Evolutionary conservation across 2,113 vertebrate genomes (phyloP).

Genomic region (Mus musculus): GRCm39 chr17:26764501-26765000

Average conservation of each 20-base stretch:
- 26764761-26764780: not conserved
- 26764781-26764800: not conserved
- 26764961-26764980: not conserved
- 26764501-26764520: not conserved
- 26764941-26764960: not conserved
- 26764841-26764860: not conserved
- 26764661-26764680: too few relatives aligned
- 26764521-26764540: not conserved
- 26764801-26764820: not conserved
- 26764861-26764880: not conserved
- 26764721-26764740: not conserved
- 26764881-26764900: not conserved
- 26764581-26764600: too few relatives aligned
- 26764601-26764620: not conserved
- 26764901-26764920: not conserved
- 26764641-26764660: not conserved
- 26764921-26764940: not conserved
- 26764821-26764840: not conserved
- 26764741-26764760: not conserved
- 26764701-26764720: not conserved
- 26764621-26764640: not conserved
- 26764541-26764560: not conserved
- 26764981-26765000: not conserved
- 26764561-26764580: not conserved
- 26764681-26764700: not conserved